Evolutionary conservation across 2,888 invertebrate genomes (phyloP).

Genomic region (Andrena flavipes): DNA sequence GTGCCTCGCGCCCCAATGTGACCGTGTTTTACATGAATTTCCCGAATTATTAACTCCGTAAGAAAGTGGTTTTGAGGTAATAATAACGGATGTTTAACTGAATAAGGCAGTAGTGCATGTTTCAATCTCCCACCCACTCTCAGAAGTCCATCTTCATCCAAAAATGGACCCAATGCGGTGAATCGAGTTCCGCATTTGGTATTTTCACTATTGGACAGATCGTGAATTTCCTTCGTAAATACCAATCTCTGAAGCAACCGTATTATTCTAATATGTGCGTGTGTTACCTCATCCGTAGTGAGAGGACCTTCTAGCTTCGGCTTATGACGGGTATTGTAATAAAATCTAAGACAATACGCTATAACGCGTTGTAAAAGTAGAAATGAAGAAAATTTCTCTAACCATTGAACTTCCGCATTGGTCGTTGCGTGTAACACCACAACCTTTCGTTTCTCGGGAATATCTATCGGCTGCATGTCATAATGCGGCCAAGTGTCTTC

Average conservation of each 20-base stretch:
- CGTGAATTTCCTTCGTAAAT: not conserved
- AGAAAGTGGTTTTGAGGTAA: too few relatives aligned
- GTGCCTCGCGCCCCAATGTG: too few relatives aligned
- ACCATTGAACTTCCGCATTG: not conserved
- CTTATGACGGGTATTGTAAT: not conserved
- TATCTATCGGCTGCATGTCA: not conserved
- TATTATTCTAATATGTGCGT: not conserved
- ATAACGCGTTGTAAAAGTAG: too few relatives aligned
- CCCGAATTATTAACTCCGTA: too few relatives aligned
- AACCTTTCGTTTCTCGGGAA: not conserved
- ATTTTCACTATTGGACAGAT: not conserved
- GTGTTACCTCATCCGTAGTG: not conserved
- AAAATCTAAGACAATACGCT: slow-evolving; percentile 3
- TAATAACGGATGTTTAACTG: too few relatives aligned
- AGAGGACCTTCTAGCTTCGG: not conserved
- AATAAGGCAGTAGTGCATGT: too few relatives aligned
- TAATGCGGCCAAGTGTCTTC: not conserved
- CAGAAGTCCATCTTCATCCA: too few relatives aligned
- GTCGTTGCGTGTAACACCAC: not conserved
- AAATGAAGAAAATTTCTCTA: not conserved
- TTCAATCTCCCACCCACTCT: too few relatives aligned
- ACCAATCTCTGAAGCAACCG: not conserved
- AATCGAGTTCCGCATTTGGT: not conserved
- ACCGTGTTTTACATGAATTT: too few relatives aligned
- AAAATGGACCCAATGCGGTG: too few relatives aligned